Evolutionary conservation across 2,888 invertebrate species (phyloP).

Genomic region (Leptopilina syphax): DNA sequence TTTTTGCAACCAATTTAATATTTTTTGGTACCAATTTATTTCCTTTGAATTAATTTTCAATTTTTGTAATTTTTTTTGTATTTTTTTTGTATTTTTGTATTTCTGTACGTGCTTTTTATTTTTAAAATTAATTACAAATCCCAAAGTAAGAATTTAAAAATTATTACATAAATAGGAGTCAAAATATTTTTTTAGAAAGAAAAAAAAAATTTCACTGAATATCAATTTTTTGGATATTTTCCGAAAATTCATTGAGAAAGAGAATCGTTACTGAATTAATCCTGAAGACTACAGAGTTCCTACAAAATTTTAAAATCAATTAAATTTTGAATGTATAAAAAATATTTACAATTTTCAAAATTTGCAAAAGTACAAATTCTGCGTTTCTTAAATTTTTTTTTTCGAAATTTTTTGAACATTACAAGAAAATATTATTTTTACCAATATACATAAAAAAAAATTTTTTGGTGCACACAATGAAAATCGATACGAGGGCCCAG

Average conservation of each 20-base stretch:
- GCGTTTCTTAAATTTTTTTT: background rate
- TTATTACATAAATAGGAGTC: no score
- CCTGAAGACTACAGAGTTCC: background rate
- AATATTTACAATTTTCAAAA: background rate
- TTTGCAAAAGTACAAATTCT: background rate
- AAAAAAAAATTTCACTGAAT: no score
- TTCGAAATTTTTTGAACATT: background rate
- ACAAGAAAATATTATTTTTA: constrained; percentile 1
- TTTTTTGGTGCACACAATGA: constrained; percentile 64
- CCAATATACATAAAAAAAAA: constrained; percentile 42
- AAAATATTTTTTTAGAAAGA: no score
- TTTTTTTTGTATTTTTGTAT: no score
- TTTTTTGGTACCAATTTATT: no score
- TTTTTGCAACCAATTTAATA: no score
- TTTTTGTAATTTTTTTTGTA: no score
- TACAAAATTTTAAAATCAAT: background rate
- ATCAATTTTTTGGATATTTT: no score
- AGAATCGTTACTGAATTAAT: background rate
- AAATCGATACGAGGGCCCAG: constrained; percentile 59
- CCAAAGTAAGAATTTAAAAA: no score
- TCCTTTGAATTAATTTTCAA: no score
- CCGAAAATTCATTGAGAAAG: background rate
- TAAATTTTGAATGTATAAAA: background rate
- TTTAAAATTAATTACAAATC: no score
- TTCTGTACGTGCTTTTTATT: no score